phyloP scores from a whole-genome alignment of 2,113 vertebrate genomes.

The Chaetura pelagica region DNA sequence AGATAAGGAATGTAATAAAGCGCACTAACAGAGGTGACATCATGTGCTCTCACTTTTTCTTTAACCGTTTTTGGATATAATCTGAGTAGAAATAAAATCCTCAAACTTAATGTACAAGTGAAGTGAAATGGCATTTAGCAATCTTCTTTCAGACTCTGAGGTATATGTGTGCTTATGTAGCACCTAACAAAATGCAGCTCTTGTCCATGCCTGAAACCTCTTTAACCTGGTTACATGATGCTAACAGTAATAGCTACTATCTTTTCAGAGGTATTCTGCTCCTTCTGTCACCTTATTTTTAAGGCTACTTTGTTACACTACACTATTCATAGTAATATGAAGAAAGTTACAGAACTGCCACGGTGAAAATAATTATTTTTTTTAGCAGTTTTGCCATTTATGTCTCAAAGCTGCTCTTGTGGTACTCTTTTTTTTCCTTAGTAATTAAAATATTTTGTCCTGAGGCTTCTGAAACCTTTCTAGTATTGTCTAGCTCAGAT shows the following conservation, averaged over 20 bases:
- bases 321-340: not conserved
- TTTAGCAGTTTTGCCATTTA: not conserved
- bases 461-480: not conserved
- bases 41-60: not conserved
- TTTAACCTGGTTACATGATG: too few relatives aligned
- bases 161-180: not conserved
- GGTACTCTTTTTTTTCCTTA: not conserved
- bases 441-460: not conserved
- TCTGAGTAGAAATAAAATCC: not conserved
- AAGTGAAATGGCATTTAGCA: not conserved
- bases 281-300: not conserved
- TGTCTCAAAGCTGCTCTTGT: not conserved
- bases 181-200: not conserved
- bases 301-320: not conserved
- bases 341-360: not conserved
- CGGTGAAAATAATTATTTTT: not conserved
- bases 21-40: not conserved
- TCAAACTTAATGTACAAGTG: not conserved
- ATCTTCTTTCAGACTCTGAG: not conserved
- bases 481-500: not conserved
- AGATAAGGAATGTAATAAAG: not conserved
- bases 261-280: not conserved
- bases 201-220: not conserved
- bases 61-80: not conserved
- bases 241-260: not conserved